phyloP scores from a whole-genome alignment of 2,888 invertebrate species.

The Nomada fabriciana region DNA sequence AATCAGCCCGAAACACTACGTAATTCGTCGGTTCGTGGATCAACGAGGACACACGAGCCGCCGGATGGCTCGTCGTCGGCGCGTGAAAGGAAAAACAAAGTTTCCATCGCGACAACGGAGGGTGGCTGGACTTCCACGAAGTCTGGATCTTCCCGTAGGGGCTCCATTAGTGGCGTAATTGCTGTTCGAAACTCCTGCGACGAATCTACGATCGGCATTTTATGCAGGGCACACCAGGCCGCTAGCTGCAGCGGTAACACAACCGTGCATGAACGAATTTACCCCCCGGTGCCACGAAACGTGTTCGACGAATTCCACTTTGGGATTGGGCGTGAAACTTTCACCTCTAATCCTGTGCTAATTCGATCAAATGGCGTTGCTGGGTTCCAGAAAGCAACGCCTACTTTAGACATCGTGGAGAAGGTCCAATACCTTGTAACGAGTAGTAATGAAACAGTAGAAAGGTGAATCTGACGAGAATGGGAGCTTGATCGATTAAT shows the following conservation, averaged over 20 bases:
- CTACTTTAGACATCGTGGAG: background rate
- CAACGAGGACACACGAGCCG: conserved; percentile 28
- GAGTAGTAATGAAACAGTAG: background rate
- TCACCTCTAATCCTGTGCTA: background rate
- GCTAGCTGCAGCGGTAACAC: conserved; percentile 45
- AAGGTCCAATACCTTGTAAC: background rate
- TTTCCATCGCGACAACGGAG: conserved; percentile 18
- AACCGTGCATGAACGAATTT: conserved; percentile 35
- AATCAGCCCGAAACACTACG: conserved; percentile 43
- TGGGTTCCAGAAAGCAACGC: background rate
- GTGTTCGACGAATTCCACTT: background rate
- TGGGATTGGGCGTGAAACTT: background rate
- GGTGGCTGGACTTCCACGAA: conserved; percentile 60
- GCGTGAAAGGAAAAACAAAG: conserved; percentile 47
- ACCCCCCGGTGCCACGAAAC: conserved; percentile 8
- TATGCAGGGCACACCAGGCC: conserved; percentile 23
- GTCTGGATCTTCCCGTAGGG: conserved; percentile 73
- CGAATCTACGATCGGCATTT: conserved; percentile 77
- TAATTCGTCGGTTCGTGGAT: conserved; percentile 59
- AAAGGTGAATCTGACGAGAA: background rate
- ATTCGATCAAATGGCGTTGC: background rate
- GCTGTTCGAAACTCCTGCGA: conserved; percentile 79
- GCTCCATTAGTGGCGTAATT: conserved; percentile 80
- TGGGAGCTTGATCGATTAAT: background rate
- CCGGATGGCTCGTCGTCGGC: conserved; percentile 21